A percentile compares a stretch with the other conserved stretches of the same genome.
These are phyloP conservation scores for Caenorhabditis uteleia DNA, from an alignment of 2,888 invertebrate species.

Conservation along the genomic window DNA sequence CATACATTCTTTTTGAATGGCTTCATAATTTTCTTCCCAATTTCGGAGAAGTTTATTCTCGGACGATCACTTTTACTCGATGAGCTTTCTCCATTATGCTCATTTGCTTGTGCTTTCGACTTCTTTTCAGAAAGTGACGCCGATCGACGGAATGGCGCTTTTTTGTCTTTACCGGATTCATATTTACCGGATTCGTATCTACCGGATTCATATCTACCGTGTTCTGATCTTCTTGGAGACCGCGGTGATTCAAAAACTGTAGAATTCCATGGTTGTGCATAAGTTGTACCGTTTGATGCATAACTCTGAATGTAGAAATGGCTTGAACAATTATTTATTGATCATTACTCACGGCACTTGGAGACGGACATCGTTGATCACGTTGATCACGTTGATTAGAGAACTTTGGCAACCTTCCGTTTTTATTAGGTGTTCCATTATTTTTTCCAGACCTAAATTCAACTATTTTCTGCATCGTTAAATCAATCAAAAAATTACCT, in stretches of 20 bases:
- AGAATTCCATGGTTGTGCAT: slow-evolving; percentile 24
- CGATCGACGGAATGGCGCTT: background rate
- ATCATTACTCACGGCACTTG: background rate
- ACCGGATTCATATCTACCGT: too few relatives aligned
- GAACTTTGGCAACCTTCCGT: too few relatives aligned
- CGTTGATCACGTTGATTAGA: too few relatives aligned
- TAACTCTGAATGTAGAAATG: slow-evolving; percentile 10
- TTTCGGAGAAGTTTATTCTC: background rate
- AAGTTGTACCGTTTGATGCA: slow-evolving; percentile 18
- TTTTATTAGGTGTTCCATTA: too few relatives aligned
- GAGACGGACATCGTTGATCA: slow-evolving; percentile 2
- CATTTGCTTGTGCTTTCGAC: background rate
- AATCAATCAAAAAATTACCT: too few relatives aligned
- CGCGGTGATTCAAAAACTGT: slow-evolving; percentile 2
- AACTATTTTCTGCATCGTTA: too few relatives aligned
- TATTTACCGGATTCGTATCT: too few relatives aligned
- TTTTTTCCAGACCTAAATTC: too few relatives aligned
- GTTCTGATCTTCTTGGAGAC: background rate
- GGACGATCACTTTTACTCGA: background rate
- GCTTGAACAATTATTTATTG: background rate
- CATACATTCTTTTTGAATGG: slow-evolving; percentile 1
- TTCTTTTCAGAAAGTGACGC: background rate
- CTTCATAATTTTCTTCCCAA: background rate
- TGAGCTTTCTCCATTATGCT: background rate
- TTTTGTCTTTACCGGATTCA: too few relatives aligned